Evolutionary conservation across 2,113 vertebrate species (phyloP).

Genomic region (Noturus placidus): DNA sequence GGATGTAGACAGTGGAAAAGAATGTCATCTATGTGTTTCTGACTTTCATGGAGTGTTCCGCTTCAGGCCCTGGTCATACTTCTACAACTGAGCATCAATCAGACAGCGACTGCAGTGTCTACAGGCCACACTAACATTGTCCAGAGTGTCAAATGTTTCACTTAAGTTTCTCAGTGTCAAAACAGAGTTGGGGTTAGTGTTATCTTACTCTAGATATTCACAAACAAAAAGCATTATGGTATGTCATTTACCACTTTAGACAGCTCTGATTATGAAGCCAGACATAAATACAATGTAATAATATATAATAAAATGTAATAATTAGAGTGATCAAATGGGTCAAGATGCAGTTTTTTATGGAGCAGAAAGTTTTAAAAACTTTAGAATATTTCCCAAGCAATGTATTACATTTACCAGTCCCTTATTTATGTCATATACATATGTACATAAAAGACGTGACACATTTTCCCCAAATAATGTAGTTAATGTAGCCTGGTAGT

Average conservation of each 20-base stretch:
- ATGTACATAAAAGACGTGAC: not conserved
- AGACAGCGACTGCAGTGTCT: not conserved
- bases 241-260: not conserved
- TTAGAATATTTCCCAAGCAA: not conserved
- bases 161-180: not conserved
- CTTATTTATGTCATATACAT: not conserved
- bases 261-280: not conserved
- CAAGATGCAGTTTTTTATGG: not conserved
- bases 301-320: not conserved
- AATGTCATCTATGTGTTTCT: slow-evolving; percentile 18
- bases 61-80: slow-evolving; percentile 14
- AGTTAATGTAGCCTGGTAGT: not conserved
- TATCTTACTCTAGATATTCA: not conserved
- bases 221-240: not conserved
- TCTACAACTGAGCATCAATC: slow-evolving; percentile 15
- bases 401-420: not conserved
- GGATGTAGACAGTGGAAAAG: not conserved
- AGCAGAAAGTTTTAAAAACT: not conserved
- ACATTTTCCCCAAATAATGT: not conserved
- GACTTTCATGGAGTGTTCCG: not conserved
- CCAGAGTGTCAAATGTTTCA: not conserved
- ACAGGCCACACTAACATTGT: not conserved
- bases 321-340: not conserved
- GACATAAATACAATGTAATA: not conserved
- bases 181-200: not conserved